Evolutionary conservation across 2,113 vertebrate species (phyloP), one percentile per base, ranked within the genome.

Genomic region (Suricata suricatta): DNA sequence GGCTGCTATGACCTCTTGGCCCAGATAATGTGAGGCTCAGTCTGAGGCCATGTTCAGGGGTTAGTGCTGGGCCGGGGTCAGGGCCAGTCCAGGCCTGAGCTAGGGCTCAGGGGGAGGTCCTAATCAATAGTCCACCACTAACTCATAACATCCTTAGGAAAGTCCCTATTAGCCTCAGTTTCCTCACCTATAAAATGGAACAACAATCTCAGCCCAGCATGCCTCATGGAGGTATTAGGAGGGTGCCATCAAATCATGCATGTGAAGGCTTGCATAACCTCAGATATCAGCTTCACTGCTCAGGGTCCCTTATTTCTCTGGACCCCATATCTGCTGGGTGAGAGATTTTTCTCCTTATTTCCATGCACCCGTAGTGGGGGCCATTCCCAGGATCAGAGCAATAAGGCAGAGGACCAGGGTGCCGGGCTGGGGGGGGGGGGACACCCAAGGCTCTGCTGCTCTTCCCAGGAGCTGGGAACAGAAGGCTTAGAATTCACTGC

Each of bases 391-490:
- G 21, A 47, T 33, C n/a, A 68, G 47, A 93, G 29, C n/a, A 47
- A 38, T 25, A n/a, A 41, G 69, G 47, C 25, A 47, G 60, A 54
- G 72, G 57, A 6, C 19, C 0, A 0, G 83, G 52, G 47, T 13
- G 11, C 11, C 17, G 47, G 9, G 14, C 1, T 1, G 15, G 47
- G 14, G 38, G 11, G 27, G 38, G 17, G 2, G 57, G 63, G 10
- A 15, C 41, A 38, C 47, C 88, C 72, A 13, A 21, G 50, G 29
- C 84, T 83, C 63, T 54, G 44, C 44, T 47, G 77, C 83, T 87
- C 86, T 93, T 93, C 92, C 93, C 88, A 81, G 84, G 76, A 57
- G 83, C 69, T 33, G 83, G 68, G 93, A 93, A 88, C 83, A 96
- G 64, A 86, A 95, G 87, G 64, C 76, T 82, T 54, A 33, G 60